These are phyloP conservation scores for Peromyscus melanophrys DNA, from an alignment of 2,797 vertebrate genomes.

Conservation along the genomic window DNA sequence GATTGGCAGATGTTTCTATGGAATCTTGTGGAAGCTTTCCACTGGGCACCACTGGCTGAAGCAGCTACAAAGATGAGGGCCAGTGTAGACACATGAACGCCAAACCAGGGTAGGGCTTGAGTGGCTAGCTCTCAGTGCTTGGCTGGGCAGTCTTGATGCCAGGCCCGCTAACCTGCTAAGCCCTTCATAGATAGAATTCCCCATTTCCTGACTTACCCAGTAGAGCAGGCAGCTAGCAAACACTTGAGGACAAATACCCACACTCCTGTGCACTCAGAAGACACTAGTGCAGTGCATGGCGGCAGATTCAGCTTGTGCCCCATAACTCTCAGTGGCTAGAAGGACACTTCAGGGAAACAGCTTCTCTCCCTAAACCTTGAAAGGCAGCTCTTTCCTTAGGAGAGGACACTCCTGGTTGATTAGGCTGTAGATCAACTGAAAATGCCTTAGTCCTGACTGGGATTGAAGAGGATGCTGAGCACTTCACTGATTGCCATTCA, in stretches of 20 bases:
- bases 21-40: background rate
- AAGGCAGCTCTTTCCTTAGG: conserved; percentile 56
- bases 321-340: background rate
- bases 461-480: conserved; percentile 24
- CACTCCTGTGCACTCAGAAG: background rate
- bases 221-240: background rate
- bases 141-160: background rate
- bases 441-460: background rate
- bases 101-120: background rate
- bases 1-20: background rate
- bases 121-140: background rate
- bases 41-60: background rate
- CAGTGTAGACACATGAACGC: no score
- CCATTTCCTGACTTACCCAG: background rate
- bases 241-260: background rate
- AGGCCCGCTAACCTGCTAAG: background rate
- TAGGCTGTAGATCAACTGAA: conserved; percentile 69
- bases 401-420: conserved; percentile 70
- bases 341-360: conserved; percentile 68
- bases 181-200: background rate
- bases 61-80: background rate
- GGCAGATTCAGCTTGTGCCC: background rate
- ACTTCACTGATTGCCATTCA: conserved; percentile 1
- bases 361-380: conserved; percentile 68
- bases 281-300: background rate